Conservation (phyloP, 2,797 vertebrate genomes). For the Ctenopoma multispine region DNA sequence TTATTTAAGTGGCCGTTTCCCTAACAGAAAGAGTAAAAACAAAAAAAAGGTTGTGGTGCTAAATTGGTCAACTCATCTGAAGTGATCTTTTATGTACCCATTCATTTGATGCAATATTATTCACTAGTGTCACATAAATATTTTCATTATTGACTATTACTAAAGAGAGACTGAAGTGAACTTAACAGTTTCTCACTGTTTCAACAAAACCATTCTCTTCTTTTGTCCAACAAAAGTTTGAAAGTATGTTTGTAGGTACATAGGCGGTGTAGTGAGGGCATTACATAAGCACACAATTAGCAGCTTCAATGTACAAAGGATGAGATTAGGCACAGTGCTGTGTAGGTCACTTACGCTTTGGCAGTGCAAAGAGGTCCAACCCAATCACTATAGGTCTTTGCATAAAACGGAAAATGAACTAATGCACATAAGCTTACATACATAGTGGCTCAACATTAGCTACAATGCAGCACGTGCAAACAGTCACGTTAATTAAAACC, state of each 20-base stretch:
- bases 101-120: background rate
- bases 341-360: background rate
- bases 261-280: background rate
- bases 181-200: background rate
- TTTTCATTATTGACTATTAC: background rate
- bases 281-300: background rate
- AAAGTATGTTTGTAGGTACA: background rate
- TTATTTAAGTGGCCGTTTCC: background rate
- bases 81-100: background rate
- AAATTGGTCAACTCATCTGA: background rate
- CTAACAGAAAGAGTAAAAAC: background rate
- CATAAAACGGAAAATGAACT: background rate
- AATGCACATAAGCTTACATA: too few relatives aligned
- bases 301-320: conserved; percentile 1
- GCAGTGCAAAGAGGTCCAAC: too few relatives aligned
- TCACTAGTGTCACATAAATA: background rate
- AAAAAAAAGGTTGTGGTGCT: background rate
- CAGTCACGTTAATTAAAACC: conserved; percentile 10
- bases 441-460: too few relatives aligned
- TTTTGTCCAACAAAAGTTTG: background rate
- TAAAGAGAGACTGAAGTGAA: background rate
- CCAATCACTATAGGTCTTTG: background rate
- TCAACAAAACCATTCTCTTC: background rate
- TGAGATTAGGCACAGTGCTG: background rate
- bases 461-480: too few relatives aligned